Evolutionary conservation across 2,888 invertebrate genomes (phyloP), one percentile per base, ranked within the genome.

Genomic region (Epinotia ramella): DNA sequence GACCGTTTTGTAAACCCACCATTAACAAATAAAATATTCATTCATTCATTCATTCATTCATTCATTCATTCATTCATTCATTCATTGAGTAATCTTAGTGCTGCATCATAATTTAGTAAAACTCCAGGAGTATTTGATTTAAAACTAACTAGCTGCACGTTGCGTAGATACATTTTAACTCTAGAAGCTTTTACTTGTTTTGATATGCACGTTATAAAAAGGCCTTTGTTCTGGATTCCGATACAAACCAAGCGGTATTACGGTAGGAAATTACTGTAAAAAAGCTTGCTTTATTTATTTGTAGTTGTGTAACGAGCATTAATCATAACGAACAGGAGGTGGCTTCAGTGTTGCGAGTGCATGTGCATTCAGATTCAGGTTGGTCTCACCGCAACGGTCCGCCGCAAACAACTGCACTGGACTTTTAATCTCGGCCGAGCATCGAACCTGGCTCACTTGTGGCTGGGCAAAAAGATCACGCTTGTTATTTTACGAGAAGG

Each of bases 401-500:
- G 82, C 90, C 88, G 87, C 89, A 88, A 90, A 91, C 91, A 89
- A 90, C 88, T 90, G 90, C 85, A 82, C 83, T 82, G 87, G 90
- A 89, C 88, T 93, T 93, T 93, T 93, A 92, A 92, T 92, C 89
- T 90, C 84, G 89, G 90, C 88, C 88, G 88, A 84, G 85, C 83
- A 82, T 82, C 81, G 83, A 83, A 79, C 71, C 71, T 77, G 73
- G 77, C 79, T 83, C 82, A 73, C 81, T 81, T 85, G 88, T 80
- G 88, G 88, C 85, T 83, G 77, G 81, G 73, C 77, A 79, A 77
- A 11, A 63, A 84, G 84, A 87, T 86, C 84, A 86, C 81, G 81
- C 81, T 81, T 77, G 70, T 74, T 73, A 81, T 79, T 79, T 78
- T 79, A 75, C 60, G 78, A 69, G 24, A 66, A 78, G 63, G 53